Base-by-base conservation (phyloP, 2,888 invertebrate species). In the Tipula lateralis region DNA sequence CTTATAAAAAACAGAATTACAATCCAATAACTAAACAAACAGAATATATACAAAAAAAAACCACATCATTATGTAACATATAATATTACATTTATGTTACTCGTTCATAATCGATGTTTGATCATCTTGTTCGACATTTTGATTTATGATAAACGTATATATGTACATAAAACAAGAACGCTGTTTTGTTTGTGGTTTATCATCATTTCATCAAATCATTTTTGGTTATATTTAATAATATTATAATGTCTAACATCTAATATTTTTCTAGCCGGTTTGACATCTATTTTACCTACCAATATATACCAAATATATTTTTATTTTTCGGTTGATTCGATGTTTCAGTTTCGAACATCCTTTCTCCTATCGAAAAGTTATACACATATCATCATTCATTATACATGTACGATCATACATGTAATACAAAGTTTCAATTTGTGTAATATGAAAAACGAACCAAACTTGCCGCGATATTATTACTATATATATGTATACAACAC, bases 391-490 rank as follows among this genome's bases (percentile, higher is more conserved):
- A 24, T 66, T 19, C 24, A 66, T 66, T 19, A 50, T 50, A 24
- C 24, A 24, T 44, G n/a, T 44, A 44, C 19, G 24, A 66, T 66
- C 66, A n/a, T n/a, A n/a, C n/a, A n/a, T n/a, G 2, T 24, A 24
- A 12, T 66, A 24, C 24, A 66, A 66, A 66, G 6, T 66, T 66
- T 66, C 66, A 66, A 66, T 66, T 9, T 66, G 9, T 66, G 24
- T 12, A 66, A 66, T 66, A 16, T 44, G 16, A 44, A 44, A n/a
- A 44, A 44, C 16, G 16, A 44, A 44, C 24, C 66, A 66, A 66
- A 24, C 12, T 66, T 66, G 66, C 66, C 66, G 66, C 66, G 66
- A 66, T 66, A 66, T 66, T 66, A 66, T 66, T 66, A 66, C 66
- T 19, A 66, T 24, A 66, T 66, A 24, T 19, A 66, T 66, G 9